These are phyloP conservation scores for Coenonympha glycerion DNA, from an alignment of 2,888 invertebrate species.

Conservation along the genomic window DNA sequence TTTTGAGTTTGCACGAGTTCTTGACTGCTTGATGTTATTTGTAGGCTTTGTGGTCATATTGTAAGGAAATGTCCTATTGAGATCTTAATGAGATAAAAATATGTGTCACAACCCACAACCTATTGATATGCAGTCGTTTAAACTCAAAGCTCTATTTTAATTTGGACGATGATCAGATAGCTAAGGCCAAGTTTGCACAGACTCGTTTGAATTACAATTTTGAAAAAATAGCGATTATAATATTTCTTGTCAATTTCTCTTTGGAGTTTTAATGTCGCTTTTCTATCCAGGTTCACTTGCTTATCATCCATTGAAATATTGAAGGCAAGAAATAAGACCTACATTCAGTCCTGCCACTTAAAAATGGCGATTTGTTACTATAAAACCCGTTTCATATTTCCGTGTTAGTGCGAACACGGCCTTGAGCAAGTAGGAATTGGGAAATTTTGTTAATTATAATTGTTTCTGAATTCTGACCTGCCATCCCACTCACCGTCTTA, in stretches of 20 bases:
- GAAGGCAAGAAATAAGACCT: too few species aligned
- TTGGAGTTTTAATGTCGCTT: too few species aligned
- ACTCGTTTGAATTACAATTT: neutral
- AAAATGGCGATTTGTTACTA: too few species aligned
- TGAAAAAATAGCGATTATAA: too few species aligned
- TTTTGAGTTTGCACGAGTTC: slow-evolving; percentile 11
- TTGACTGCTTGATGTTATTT: neutral
- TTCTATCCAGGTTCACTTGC: too few species aligned
- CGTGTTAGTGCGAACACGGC: neutral
- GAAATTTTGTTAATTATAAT: neutral
- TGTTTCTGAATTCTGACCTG: neutral
- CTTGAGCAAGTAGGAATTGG: neutral
- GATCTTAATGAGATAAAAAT: too few species aligned
- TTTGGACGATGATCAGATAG: neutral
- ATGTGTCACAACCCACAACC: neutral
- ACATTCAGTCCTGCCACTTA: too few species aligned
- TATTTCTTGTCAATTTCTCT: too few species aligned
- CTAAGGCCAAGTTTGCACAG: neutral
- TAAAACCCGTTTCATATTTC: too few species aligned
- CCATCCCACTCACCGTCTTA: neutral
- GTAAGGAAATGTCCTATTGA: too few species aligned
- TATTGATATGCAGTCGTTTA: neutral
- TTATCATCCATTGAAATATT: too few species aligned
- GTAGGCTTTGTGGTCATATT: neutral
- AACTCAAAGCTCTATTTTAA: neutral